These are phyloP conservation scores for Lordiphosa stackelbergi DNA, from an alignment of 1,140 invertebrate genomes.

Conservation along the genomic window DNA sequence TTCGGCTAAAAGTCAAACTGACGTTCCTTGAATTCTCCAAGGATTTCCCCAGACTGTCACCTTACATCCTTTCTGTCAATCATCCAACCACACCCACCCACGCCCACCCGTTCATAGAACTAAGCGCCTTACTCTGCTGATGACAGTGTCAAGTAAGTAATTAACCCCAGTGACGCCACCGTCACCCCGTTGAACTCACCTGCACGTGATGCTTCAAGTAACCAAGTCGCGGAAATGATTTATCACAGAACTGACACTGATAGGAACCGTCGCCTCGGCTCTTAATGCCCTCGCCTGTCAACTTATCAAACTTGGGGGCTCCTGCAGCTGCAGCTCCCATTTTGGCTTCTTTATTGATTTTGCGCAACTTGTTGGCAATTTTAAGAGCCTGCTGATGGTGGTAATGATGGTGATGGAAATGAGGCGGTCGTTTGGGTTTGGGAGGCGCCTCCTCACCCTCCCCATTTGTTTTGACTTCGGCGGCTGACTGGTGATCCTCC, in stretches of 20 bases:
- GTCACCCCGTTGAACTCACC: conserved; percentile 79
- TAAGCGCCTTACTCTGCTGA: conserved; percentile 31
- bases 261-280: conserved; percentile 81
- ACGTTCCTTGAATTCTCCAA: not conserved
- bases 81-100: conserved; percentile 14
- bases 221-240: conserved; percentile 90
- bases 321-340: conserved; percentile 30
- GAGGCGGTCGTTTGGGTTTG: conserved; percentile 41
- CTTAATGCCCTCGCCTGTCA: conserved; percentile 76
- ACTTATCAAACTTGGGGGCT: conserved; percentile 74
- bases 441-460: conserved; percentile 22
- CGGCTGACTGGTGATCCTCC: conserved; percentile 12
- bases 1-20: not conserved
- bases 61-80: conserved; percentile 6
- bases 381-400: conserved; percentile 69
- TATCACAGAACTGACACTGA: conserved; percentile 93
- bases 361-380: conserved; percentile 71
- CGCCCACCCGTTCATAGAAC: not conserved
- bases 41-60: not conserved
- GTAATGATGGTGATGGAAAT: conserved; percentile 64
- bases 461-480: conserved; percentile 35
- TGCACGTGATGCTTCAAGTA: conserved; percentile 96
- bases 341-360: conserved; percentile 74
- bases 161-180: conserved; percentile 22
- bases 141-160: conserved; percentile 25